Evolutionary conservation across 2,888 invertebrate genomes (phyloP), one percentile per base, ranked within the genome.

Genomic region (Tubulanus polymorphus): DNA sequence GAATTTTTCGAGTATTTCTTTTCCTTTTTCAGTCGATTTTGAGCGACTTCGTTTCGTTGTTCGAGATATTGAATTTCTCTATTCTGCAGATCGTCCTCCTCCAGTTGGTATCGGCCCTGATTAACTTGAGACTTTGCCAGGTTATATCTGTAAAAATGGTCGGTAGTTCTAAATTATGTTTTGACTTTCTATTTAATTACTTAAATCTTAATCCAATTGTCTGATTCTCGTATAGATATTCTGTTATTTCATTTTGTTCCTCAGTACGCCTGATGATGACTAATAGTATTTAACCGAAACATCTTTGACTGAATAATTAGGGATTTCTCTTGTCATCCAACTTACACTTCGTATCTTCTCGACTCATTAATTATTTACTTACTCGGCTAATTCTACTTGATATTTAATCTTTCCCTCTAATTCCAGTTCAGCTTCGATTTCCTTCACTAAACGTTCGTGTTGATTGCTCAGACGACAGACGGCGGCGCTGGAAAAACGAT

Each of bases 61-160:
- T 67, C 63, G 18, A 64, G 62, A 50, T 73, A 57, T 29, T 66
- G 60, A 35, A 68, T 63, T 59, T 77, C 75, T 50, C 70, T 66
- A 56, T 70, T 68, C 28, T 69, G 58, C n/a, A 78, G 63, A 25
- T 72, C 71, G 54, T 73, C 71, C 45, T 76, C 76, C 6, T 66
- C 71, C 48, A 76, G 60, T 20, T 73, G 53, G 52, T 70, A 72
- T 60, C 73, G 74, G 6, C 76, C 76, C 48, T 71, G 63, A 53
- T 77, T 74, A 6, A 76, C 69, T 35, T 76, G 73, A 3, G 73
- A 72, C 47, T 72, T 64, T 3, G 73, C 66, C 45, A 75, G 61
- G 49, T 75, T 72, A 64, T 75, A 73, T 59, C 76, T 76, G 57
- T 12, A 32, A 32, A 32, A 32, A 10, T 12, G 10, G n/a, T n/a